Evolutionary conservation across 2,888 invertebrate species (phyloP), one percentile per base, ranked within the genome.

Genomic region (Perizoma affinitatum): DNA sequence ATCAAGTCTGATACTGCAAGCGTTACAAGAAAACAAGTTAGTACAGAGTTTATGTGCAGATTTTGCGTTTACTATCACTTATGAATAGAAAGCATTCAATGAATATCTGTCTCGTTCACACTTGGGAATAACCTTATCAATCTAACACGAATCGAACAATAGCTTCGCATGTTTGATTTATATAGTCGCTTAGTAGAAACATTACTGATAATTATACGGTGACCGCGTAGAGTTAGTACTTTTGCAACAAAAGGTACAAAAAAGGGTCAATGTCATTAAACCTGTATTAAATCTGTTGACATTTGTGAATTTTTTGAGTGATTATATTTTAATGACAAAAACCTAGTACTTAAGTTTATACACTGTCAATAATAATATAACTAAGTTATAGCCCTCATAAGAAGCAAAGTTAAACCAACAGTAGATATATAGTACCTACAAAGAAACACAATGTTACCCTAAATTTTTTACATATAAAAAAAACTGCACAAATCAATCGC

Each of bases 121-220:
- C 92, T 88, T 80, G 84, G 84, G 88, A 84, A 87, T 87, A 88
- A 87, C 87, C 88, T 90, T 89, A 91, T 92, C 92, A 92, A 92
- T 92, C 90, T 89, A 88, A 87, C 90, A 83, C 86, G 90, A 91
- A 90, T 92, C 92, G 90, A 92, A 92, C 90, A 91, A 91, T 89
- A 92, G 91, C 86, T 83, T 87, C 89, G 87, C 90, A 87, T 90
- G 89, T 92, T 90, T 91, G 92, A 92, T 92, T 92, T 92, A 91
- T 90, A 88, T 86, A 90, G 85, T 89, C 92, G 91, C 90, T 92
- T 91, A 91, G 92, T 90, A 88, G 87, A 87, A 91, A 88, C 90
- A 91, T 92, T 91, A 90, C 86, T 85, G 87, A 87, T 91, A 91
- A 91, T 90, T 90, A 90, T 90, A 90, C 84, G 68, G 68, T 76